A percentile compares a stretch with the other conserved stretches of the same genome.
Evolutionary conservation across 2,113 vertebrate species (phyloP).

Genomic region (Etia nguti): DNA sequence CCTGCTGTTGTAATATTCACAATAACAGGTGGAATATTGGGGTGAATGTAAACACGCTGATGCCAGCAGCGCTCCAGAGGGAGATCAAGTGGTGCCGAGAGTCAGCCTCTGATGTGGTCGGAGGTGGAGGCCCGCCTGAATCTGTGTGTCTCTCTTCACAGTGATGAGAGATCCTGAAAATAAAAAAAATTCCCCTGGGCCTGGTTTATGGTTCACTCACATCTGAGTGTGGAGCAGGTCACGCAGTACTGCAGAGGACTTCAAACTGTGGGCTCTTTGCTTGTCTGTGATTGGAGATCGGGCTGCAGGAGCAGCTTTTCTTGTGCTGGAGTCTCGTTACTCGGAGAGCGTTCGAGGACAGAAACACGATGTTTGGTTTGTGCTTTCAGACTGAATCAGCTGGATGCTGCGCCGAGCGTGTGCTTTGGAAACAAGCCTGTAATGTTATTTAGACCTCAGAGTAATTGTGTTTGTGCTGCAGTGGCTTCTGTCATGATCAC

Average conservation of each 20-base stretch:
- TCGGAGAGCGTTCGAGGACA: neutral
- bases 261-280: neutral
- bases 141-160: neutral
- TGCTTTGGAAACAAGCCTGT: neutral
- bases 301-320: neutral
- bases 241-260: neutral
- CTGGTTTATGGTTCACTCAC: neutral
- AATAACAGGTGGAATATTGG: neutral
- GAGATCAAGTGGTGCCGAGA: neutral
- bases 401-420: neutral
- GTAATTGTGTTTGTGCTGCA: neutral
- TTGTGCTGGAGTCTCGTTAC: neutral
- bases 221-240: neutral
- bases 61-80: neutral
- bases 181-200: neutral
- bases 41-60: neutral
- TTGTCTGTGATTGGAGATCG: neutral
- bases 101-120: neutral
- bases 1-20: neutral
- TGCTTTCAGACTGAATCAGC: neutral
- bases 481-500: neutral
- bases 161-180: neutral
- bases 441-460: neutral
- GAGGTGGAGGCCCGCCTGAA: neutral
- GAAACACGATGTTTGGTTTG: neutral